Conservation (phyloP, 1,140 invertebrate species). For the Lepidurus packardi region DNA sequence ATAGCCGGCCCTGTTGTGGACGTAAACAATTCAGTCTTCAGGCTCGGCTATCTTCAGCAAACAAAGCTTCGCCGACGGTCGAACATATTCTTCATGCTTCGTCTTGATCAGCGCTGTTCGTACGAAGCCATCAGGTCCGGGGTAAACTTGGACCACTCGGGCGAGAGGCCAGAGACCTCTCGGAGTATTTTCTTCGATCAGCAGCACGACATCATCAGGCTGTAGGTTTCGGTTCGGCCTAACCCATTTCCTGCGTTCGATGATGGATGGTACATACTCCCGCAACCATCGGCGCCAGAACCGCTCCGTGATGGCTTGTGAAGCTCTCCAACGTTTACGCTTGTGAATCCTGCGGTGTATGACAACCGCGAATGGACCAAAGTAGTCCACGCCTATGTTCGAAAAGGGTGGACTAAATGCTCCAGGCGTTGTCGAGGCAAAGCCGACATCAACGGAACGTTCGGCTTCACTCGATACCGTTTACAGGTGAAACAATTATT, state of each 20-base stretch:
- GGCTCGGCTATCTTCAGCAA: not conserved
- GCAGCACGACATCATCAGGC: constrained; percentile 31
- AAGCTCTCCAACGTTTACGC: constrained; percentile 22
- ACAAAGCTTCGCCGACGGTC: constrained; percentile 31
- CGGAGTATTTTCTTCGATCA: constrained; percentile 28
- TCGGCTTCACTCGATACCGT: not conserved
- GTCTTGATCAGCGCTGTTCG: constrained; percentile 4
- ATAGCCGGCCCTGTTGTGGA: too few species aligned
- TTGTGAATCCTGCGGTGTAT: constrained; percentile 22
- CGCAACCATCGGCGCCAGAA: constrained; percentile 35
- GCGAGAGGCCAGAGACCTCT: constrained; percentile 34
- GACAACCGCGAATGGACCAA: constrained; percentile 40
- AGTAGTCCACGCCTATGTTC: constrained; percentile 41
- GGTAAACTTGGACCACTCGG: constrained; percentile 13
- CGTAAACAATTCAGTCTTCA: too few species aligned
- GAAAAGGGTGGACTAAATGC: constrained; percentile 30
- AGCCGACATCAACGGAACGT: constrained; percentile 3
- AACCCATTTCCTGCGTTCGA: constrained; percentile 29
- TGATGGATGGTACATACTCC: constrained; percentile 31
- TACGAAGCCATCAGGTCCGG: constrained; percentile 30
- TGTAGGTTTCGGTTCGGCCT: not conserved
- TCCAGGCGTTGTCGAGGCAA: constrained; percentile 24
- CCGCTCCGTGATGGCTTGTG: constrained; percentile 29
- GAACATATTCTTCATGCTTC: not conserved
- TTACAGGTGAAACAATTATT: constrained; percentile 23